Base-by-base conservation (phyloP, 2,888 invertebrate genomes). In the Coleophora deauratella region DNA sequence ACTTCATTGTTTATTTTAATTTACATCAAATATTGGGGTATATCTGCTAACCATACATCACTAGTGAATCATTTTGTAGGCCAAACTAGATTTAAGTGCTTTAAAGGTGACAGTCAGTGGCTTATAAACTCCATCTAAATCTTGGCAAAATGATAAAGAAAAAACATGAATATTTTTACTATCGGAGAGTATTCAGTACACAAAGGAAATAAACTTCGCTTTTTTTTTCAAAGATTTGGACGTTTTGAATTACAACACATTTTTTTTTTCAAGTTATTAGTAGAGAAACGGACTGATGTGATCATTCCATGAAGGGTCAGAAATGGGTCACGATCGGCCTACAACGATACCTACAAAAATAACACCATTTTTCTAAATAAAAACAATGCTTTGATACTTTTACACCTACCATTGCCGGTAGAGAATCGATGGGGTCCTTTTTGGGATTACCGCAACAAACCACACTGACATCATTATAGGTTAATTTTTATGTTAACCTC, bases 41-140 rank as follows among this genome's bases (percentile, higher is more conserved):
- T 21, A 21, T 21, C 6, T 21, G 6, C 6, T 3, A 21, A 21
- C 3, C 21, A 21, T 21, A 15, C 30, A 8, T 33, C 40, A 38
- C 11, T 42, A 33, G 31, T 35, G 43, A 30, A 40, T 37, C 37
- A 49, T 39, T 38, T 44, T 27, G 48, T 62, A 66, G 57, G 70
- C 70, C 68, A 68, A 68, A 70, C 59, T 67, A 70, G 68, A 34
- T 42, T n/a, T 66, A 68, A 64, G 62, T 47, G 60, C 59, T 59
- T 58, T 27, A 47, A 53, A 54, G 51, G 50, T 46, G 34, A 45
- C 48, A 35, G 33, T 43, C 43, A 50, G 41, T 10, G 14, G 52
- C 48, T 49, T 50, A 9, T 49, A 45, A 44, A 38, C 33, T 7
- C 30, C 27, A 36, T 41, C 28, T 38, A 37, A 32, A 36, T 46